Conservation (phyloP, 2,113 vertebrate genomes). For the Chiloscyllium plagiosum region DNA sequence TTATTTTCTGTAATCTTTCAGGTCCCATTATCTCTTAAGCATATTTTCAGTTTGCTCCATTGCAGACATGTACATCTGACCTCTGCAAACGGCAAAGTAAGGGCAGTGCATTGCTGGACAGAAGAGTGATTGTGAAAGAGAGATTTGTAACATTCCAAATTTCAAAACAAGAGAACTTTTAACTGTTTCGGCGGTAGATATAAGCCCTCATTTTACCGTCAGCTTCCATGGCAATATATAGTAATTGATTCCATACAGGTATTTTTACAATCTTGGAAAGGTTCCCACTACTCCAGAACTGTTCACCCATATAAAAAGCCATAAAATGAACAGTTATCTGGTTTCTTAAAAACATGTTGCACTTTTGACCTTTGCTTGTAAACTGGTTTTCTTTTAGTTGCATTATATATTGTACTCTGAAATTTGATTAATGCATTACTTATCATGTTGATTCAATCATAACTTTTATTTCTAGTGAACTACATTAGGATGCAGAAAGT, state of each 20-base stretch:
- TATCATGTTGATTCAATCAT: background rate
- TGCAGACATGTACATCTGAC: background rate
- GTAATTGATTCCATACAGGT: background rate
- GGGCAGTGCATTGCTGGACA: background rate
- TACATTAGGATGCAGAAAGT: background rate
- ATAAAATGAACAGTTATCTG: background rate
- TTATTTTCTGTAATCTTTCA: background rate
- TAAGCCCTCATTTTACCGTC: background rate
- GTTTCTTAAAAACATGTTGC: background rate
- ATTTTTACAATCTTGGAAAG: background rate
- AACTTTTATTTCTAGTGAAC: background rate
- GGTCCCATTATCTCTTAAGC: background rate
- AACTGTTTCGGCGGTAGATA: background rate
- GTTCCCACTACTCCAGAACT: background rate
- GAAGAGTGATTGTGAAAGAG: background rate
- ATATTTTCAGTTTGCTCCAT: background rate
- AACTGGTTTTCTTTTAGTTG: background rate
- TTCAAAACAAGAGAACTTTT: background rate
- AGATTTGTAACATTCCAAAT: background rate
- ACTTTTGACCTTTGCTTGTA: background rate
- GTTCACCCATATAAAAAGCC: background rate
- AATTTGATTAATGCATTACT: background rate
- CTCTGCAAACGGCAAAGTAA: background rate
- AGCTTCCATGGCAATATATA: background rate
- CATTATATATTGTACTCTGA: background rate